Evolutionary conservation across 2,797 vertebrate species (phyloP).

Genomic region (Clarias laeviceps): DNA sequence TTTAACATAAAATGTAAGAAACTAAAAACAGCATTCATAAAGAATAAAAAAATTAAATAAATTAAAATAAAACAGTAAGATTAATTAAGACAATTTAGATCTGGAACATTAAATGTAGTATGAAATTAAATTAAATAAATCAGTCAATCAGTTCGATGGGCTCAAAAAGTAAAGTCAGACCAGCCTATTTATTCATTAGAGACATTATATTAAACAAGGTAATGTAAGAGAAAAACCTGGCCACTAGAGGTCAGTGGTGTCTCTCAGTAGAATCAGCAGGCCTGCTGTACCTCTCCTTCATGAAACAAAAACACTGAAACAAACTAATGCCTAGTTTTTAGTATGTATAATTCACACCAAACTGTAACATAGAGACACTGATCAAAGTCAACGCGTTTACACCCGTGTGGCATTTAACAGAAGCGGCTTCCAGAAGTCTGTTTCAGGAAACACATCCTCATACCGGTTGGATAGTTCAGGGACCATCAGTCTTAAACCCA

Average conservation of each 20-base stretch:
- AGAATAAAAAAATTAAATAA: too few relatives aligned
- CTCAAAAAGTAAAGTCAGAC: too few relatives aligned
- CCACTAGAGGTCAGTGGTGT: conserved; percentile 31
- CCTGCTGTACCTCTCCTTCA: background rate
- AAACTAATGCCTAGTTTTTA: background rate
- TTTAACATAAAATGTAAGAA: too few relatives aligned
- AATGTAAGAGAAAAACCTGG: background rate
- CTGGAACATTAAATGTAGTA: too few relatives aligned
- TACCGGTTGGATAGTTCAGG: background rate
- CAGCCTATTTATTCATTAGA: too few relatives aligned
- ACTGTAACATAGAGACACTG: background rate
- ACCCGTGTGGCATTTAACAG: background rate
- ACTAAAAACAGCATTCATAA: too few relatives aligned
- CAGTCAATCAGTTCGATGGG: too few relatives aligned
- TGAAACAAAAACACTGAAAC: background rate
- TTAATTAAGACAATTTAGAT: too few relatives aligned
- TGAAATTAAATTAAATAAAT: too few relatives aligned
- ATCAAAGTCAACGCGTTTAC: background rate
- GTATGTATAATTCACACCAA: background rate
- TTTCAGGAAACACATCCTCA: background rate
- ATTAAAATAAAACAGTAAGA: too few relatives aligned
- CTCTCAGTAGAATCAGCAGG: background rate
- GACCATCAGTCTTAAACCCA: background rate
- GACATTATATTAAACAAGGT: too few relatives aligned
- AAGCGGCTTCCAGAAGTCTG: background rate